Evolutionary conservation across 2,888 invertebrate genomes (phyloP), one percentile per base, ranked within the genome.

Genomic region (Dascillus cervinus): DNA sequence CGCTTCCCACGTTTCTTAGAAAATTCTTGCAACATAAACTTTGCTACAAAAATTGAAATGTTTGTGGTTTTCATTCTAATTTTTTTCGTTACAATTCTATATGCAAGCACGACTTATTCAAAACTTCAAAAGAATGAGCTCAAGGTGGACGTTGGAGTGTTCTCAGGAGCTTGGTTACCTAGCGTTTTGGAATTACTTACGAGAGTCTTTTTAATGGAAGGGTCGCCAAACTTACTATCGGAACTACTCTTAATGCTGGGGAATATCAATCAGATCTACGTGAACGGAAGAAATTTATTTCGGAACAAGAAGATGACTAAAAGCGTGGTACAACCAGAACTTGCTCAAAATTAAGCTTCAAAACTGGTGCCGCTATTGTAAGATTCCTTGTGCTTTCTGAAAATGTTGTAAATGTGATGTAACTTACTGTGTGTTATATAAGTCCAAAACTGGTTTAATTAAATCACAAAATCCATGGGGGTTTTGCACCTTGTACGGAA

Each of bases 121-220:
- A 32, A 39, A 29, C 22, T 32, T 22, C 22, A 29, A 19, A 26
- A 35, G 20, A 28, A 22, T 14, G n/a, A 5, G 11, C 2, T 24
- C 11, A 52, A 50, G 12, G 32, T 48, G 13, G 46, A 43, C 21
- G 31, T 55, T 6, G 32, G 47, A n/a, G 39, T 40, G 11, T 58
- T 58, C 32, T 41, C 43, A n/a, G 24, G 46, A 11, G 36, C 58
- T 22, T 64, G 64, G 64, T 39, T 60, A 36, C 60, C 62, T n/a
- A 49, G 49, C 26, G 43, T 59, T 15, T 25, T 57, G 11, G 60
- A 62, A 37, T 31, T 55, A 32, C 51, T 58, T 42, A 39, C 41
- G 12, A 48, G 58, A 36, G 50, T 46, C n/a, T 59, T 53, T 45
- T 40, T 63, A 20, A 38, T 45, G 4, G 33, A 54, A 20, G 35